Conservation (phyloP, 2,797 vertebrate genomes). For the Spinibarbus caldwelli region DNA sequence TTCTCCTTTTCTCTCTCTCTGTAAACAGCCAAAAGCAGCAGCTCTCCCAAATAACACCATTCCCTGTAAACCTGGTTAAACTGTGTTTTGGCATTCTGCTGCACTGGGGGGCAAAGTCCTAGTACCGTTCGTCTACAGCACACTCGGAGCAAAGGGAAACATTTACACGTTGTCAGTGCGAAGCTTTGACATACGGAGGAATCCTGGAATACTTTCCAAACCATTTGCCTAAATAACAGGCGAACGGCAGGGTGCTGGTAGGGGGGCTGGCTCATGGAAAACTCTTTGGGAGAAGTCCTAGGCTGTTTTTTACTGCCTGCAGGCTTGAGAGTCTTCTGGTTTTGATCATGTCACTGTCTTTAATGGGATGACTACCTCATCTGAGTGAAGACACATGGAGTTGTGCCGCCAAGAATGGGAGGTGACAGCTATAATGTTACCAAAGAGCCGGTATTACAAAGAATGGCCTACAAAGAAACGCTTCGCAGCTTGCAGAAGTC, state of each 20-base stretch:
- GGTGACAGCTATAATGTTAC: conserved; percentile 23
- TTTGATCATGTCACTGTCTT: conserved; percentile 61
- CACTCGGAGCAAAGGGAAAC: conserved; percentile 53
- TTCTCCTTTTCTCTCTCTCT: conserved; percentile 31
- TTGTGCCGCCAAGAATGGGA: conserved; percentile 50
- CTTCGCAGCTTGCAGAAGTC: too few species aligned
- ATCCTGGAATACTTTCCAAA: conserved; percentile 74
- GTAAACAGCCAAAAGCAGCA: conserved; percentile 50
- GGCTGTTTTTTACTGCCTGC: conserved; percentile 25
- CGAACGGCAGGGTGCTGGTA: conserved; percentile 23
- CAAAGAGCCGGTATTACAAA: conserved; percentile 7
- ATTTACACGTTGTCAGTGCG: conserved; percentile 62
- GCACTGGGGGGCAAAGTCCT: conserved; percentile 48
- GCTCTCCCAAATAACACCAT: conserved; percentile 43
- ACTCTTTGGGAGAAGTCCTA: conserved; percentile 44
- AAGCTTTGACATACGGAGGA: conserved; percentile 64
- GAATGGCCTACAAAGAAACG: background rate
- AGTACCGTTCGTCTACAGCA: background rate
- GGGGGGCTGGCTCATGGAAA: conserved; percentile 44
- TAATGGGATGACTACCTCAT: conserved; percentile 61
- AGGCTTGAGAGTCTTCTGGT: conserved; percentile 54
- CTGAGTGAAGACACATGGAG: conserved; percentile 73
- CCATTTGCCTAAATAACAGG: conserved; percentile 72
- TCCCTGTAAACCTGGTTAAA: conserved; percentile 52
- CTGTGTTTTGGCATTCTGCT: conserved; percentile 34